phyloP scores from a whole-genome alignment of 2,113 vertebrate species.

The Nycticorax nycticorax region DNA sequence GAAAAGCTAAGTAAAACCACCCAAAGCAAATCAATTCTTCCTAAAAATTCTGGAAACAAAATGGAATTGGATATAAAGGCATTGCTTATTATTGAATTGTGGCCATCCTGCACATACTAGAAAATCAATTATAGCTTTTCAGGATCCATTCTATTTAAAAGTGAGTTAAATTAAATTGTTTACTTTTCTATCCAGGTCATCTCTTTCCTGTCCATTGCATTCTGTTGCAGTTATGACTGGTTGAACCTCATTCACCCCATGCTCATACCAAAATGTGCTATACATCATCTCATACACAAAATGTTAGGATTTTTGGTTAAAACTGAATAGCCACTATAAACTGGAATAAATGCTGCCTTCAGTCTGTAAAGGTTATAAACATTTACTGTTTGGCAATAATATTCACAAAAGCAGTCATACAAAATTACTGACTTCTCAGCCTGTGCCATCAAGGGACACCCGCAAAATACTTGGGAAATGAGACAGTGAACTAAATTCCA shows the following conservation, averaged over 20 bases:
- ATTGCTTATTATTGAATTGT: background rate
- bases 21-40: background rate
- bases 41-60: background rate
- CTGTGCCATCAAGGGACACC: background rate
- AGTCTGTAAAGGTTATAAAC: background rate
- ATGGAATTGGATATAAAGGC: background rate
- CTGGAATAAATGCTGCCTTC: background rate
- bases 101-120: background rate
- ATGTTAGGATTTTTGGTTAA: background rate
- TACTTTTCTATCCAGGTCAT: background rate
- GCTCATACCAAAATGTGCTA: background rate
- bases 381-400: background rate
- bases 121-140: background rate
- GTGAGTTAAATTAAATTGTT: background rate
- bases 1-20: background rate
- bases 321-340: background rate
- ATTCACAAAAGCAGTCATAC: background rate
- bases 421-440: background rate
- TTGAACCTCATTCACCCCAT: background rate
- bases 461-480: background rate
- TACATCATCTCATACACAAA: background rate
- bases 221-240: background rate
- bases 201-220: background rate
- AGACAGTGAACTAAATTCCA: background rate
- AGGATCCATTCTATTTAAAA: background rate